These are phyloP conservation scores for Drosophila jambulina DNA, from an alignment of 1,140 invertebrate genomes.

Conservation along the genomic window DNA sequence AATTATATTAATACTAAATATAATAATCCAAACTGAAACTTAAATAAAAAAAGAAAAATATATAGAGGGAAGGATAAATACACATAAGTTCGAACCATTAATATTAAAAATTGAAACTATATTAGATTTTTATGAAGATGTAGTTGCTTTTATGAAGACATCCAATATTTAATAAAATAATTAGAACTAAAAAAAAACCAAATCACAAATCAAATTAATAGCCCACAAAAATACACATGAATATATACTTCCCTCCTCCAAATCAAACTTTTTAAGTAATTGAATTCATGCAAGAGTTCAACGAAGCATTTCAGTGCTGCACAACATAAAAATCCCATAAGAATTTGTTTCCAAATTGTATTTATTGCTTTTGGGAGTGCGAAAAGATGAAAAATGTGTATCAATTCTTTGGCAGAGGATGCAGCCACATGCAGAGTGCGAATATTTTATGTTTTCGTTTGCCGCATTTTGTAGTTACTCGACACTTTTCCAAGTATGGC, in stretches of 20 bases:
- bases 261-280: conserved; percentile 33
- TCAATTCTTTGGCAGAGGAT: conserved; percentile 47
- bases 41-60: too few relatives aligned
- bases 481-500: conserved; percentile 14
- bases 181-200: too few relatives aligned
- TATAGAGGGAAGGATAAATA: too few relatives aligned
- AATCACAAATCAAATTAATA: background rate
- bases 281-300: conserved; percentile 19
- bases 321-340: conserved; percentile 32
- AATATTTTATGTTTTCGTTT: conserved; percentile 44
- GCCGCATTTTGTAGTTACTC: conserved; percentile 14
- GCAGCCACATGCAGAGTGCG: conserved; percentile 24
- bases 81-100: too few relatives aligned
- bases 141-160: too few relatives aligned
- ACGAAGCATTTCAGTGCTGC: conserved; percentile 10
- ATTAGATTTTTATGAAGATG: too few relatives aligned
- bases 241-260: background rate
- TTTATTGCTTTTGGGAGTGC: conserved; percentile 43
- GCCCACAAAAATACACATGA: background rate
- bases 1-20: too few relatives aligned
- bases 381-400: conserved; percentile 55
- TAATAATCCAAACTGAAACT: too few relatives aligned
- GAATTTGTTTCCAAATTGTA: conserved; percentile 38
- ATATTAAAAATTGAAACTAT: too few relatives aligned
- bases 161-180: too few relatives aligned